Evolutionary conservation across 1,140 invertebrate species (phyloP).

Genomic region (Samia ricini): DNA sequence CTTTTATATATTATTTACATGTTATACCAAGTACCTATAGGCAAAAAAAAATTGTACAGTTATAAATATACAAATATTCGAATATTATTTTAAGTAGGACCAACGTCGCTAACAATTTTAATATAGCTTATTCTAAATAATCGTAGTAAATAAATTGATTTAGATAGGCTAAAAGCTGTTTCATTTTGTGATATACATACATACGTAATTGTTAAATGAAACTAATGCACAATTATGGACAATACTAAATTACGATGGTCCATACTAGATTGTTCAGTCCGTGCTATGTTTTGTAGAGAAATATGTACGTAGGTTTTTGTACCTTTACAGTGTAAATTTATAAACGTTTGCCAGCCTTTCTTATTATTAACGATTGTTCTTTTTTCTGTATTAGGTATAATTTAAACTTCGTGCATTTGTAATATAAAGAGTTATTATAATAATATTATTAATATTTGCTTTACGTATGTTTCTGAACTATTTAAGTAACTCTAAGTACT

Average conservation of each 20-base stretch:
- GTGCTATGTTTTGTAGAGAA: conserved; percentile 54
- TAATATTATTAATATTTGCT: no score
- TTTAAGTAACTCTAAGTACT: no score
- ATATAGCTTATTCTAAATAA: conserved; percentile 11
- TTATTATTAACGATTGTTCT: neutral
- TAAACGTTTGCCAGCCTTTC: conserved; percentile 38
- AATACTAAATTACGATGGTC: conserved; percentile 69
- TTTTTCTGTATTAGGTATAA: neutral
- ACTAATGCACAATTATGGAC: conserved; percentile 71
- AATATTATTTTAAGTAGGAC: conserved; percentile 45
- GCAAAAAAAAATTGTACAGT: neutral
- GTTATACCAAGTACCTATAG: neutral
- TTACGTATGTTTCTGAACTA: no score
- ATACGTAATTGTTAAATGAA: conserved; percentile 33
- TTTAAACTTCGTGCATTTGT: no score
- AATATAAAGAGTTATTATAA: no score
- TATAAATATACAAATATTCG: conserved; percentile 13
- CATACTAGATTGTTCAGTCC: conserved; percentile 55
- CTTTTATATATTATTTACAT: conserved; percentile 13
- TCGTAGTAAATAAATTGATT: neutral
- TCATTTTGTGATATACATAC: conserved; percentile 66
- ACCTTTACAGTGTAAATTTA: conserved; percentile 37
- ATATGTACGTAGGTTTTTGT: conserved; percentile 52
- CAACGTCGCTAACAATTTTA: conserved; percentile 40
- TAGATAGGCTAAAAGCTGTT: conserved; percentile 27